Evolutionary conservation across 2,888 invertebrate genomes (phyloP).

Genomic region (Caradrina kadenii): DNA sequence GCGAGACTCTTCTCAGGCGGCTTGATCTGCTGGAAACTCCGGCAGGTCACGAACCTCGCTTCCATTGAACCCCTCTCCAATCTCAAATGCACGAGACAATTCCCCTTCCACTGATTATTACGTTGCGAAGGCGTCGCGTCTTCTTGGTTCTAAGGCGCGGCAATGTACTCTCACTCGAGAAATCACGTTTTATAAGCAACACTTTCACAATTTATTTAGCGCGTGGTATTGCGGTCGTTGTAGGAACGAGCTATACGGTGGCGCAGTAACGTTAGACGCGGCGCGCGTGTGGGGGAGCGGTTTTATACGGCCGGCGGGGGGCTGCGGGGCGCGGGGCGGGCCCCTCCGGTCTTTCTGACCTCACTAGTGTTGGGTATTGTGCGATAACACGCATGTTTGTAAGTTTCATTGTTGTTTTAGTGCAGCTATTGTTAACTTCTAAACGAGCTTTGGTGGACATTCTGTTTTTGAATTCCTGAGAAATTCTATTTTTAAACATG

Average conservation of each 20-base stretch:
- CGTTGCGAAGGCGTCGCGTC: conserved; percentile 67
- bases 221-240: conserved; percentile 79
- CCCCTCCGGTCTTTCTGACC: conserved; percentile 76
- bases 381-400: conserved; percentile 63
- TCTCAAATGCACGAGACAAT: conserved; percentile 81
- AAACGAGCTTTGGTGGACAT: conserved; percentile 34
- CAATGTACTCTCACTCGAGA: conserved; percentile 86
- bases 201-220: conserved; percentile 88
- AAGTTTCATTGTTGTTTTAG: conserved; percentile 56
- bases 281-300: conserved; percentile 83
- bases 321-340: conserved; percentile 60
- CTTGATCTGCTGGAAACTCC: conserved; percentile 90
- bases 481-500: conserved; percentile 8
- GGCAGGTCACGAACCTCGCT: conserved; percentile 90
- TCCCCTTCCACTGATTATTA: conserved; percentile 78
- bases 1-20: conserved; percentile 89
- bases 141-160: conserved; percentile 67
- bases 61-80: conserved; percentile 89
- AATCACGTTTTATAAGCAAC: conserved; percentile 82
- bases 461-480: conserved; percentile 21
- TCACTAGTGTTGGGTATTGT: conserved; percentile 78
- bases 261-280: conserved; percentile 85
- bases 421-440: conserved; percentile 46
- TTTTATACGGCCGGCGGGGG: conserved; percentile 78
- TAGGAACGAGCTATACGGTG: conserved; percentile 79